Evolutionary conservation across 2,888 invertebrate genomes (phyloP).

Genomic region (Sphaeridia pumilis): DNA sequence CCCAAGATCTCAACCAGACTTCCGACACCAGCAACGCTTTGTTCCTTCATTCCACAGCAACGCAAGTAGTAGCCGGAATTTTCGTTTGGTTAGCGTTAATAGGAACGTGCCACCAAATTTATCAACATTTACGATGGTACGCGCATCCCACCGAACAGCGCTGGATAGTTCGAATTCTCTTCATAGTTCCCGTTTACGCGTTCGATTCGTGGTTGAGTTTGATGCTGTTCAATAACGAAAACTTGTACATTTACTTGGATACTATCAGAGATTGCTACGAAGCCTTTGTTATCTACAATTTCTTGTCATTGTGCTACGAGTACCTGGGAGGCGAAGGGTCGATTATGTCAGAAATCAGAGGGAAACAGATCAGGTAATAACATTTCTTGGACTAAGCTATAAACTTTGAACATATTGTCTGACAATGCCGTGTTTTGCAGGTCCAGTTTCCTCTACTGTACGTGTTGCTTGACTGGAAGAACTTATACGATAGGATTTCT

Average conservation of each 20-base stretch:
- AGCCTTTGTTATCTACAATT: conserved; percentile 99
- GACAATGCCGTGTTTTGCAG: too few species aligned
- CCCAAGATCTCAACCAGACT: too few species aligned
- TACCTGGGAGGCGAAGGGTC: conserved; percentile 92
- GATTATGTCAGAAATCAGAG: conserved; percentile 98
- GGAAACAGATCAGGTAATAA: conserved; percentile 72
- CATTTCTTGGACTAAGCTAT: neutral
- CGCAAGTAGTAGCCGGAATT: conserved; percentile 89
- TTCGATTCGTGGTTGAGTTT: conserved; percentile 97
- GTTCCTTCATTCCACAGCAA: conserved; percentile 85
- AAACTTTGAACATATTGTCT: neutral
- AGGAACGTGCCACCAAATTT: conserved; percentile 97
- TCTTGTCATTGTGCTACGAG: conserved; percentile 74
- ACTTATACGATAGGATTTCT: conserved; percentile 98
- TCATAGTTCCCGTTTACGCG: conserved; percentile 98
- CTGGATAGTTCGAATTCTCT: conserved; percentile 97
- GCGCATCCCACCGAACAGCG: conserved; percentile 97
- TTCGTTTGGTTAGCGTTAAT: conserved; percentile 92
- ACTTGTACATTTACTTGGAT: conserved; percentile 98
- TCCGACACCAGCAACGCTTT: too few species aligned
- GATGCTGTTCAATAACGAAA: conserved; percentile 93
- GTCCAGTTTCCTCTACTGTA: conserved; percentile 86
- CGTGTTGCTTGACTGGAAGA: conserved; percentile 90
- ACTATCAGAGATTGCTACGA: conserved; percentile 99
- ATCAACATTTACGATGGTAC: conserved; percentile 96